phyloP scores from a whole-genome alignment of 2,797 vertebrate species.

The Salarias fasciatus region DNA sequence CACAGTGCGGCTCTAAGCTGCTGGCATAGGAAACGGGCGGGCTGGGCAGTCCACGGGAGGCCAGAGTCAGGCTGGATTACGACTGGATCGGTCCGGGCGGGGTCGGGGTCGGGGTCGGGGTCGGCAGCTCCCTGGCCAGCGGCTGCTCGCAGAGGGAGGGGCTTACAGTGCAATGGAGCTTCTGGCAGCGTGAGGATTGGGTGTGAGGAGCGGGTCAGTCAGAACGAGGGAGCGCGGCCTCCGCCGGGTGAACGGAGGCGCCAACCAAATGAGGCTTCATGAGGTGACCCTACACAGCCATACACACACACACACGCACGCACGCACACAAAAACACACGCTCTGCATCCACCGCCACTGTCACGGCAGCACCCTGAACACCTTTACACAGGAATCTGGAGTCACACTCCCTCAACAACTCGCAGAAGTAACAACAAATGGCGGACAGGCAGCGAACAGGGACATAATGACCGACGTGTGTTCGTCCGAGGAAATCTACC shows the following conservation, averaged over 20 bases:
- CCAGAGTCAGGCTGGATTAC: constrained; percentile 87
- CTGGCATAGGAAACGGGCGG: constrained; percentile 85
- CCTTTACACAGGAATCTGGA: constrained; percentile 64
- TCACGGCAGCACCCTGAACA: constrained; percentile 79
- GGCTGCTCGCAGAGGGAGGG: constrained; percentile 77
- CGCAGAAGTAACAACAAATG: constrained; percentile 57
- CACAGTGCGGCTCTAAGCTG: constrained; percentile 88
- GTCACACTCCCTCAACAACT: constrained; percentile 62
- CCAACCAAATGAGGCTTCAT: no score
- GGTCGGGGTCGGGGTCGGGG: constrained; percentile 78
- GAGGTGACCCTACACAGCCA: neutral
- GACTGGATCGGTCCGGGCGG: constrained; percentile 76
- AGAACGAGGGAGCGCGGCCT: constrained; percentile 48
- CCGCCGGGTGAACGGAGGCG: constrained; percentile 36
- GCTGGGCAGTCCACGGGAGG: constrained; percentile 80
- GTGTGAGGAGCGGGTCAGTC: constrained; percentile 64
- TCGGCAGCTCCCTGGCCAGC: constrained; percentile 80
- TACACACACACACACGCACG: constrained; percentile 34
- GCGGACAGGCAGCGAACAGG: constrained; percentile 63
- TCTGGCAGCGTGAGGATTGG: constrained; percentile 76
- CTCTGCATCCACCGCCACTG: constrained; percentile 55
- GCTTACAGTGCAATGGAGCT: constrained; percentile 85
- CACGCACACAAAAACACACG: constrained; percentile 28
- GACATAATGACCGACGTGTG: constrained; percentile 57
- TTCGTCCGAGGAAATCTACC: constrained; percentile 63